phyloP scores from a whole-genome alignment of 1,140 invertebrate species.

The Drosophila parabipectinata region DNA sequence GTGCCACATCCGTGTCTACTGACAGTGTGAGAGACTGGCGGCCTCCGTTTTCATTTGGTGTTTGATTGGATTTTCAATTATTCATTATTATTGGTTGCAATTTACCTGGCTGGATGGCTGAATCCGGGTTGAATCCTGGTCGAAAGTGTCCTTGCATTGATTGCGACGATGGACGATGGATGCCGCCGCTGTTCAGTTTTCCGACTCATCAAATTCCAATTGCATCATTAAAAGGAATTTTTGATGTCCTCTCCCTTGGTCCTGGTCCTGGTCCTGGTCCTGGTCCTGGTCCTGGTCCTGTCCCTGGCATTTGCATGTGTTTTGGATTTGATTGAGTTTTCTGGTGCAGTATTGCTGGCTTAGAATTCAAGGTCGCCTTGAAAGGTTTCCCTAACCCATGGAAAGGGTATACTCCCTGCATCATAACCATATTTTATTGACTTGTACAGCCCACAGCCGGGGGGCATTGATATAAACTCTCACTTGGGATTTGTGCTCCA shows the following conservation, averaged over 20 bases:
- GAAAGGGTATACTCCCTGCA: too few relatives aligned
- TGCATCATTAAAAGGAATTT: slow-evolving; percentile 84
- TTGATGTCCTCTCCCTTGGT: slow-evolving; percentile 41
- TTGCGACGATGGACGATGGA: slow-evolving; percentile 65
- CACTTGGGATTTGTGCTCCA: too few relatives aligned
- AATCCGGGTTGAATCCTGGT: neutral
- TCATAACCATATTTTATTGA: too few relatives aligned
- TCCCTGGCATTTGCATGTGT: slow-evolving; percentile 27
- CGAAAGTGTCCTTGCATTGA: slow-evolving; percentile 70
- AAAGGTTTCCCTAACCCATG: too few relatives aligned
- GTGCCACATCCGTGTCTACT: too few relatives aligned
- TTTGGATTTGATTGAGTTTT: slow-evolving; percentile 18
- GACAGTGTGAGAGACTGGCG: slow-evolving; percentile 2
- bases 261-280: neutral
- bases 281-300: neutral
- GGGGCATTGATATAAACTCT: too few relatives aligned
- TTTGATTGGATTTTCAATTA: slow-evolving; percentile 84
- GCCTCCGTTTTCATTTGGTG: slow-evolving; percentile 81
- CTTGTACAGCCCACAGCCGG: too few relatives aligned
- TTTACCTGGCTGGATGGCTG: slow-evolving; percentile 60
- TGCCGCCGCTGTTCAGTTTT: slow-evolving; percentile 62
- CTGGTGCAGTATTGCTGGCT: neutral
- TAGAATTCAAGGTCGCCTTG: too few relatives aligned
- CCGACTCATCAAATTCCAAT: slow-evolving; percentile 82
- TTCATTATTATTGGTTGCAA: slow-evolving; percentile 84